These are phyloP conservation scores for Colinus virginianus DNA, from an alignment of 2,113 vertebrate genomes.

Conservation along the genomic window DNA sequence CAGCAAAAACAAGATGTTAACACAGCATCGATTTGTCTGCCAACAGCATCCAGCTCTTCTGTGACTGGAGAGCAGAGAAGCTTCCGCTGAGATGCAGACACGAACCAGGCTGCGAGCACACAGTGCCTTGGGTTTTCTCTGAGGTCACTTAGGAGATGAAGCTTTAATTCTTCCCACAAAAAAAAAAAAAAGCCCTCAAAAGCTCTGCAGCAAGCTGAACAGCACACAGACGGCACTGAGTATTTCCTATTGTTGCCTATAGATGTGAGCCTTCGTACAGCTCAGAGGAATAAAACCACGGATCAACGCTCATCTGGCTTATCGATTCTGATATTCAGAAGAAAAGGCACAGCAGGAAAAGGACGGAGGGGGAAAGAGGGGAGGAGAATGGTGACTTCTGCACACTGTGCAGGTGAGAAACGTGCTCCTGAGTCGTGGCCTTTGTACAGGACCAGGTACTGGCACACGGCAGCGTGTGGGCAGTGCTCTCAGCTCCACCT, in stretches of 20 bases:
- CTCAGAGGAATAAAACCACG: conserved; percentile 13
- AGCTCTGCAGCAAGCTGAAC: not conserved
- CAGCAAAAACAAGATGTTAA: conserved; percentile 26
- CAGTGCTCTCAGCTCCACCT: not conserved
- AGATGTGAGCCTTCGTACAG: not conserved
- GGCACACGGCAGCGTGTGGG: not conserved
- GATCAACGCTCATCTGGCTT: not conserved
- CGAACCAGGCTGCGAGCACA: not conserved
- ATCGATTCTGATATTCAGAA: not conserved
- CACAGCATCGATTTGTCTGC: not conserved
- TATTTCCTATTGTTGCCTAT: not conserved
- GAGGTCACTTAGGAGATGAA: not conserved
- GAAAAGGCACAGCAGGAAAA: not conserved
- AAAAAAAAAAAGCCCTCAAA: not conserved
- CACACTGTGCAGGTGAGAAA: not conserved
- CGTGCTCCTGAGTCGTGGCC: not conserved
- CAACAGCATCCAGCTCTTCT: not conserved
- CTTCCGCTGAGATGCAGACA: not conserved
- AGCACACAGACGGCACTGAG: not conserved
- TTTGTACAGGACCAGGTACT: not conserved
- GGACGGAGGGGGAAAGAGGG: not conserved
- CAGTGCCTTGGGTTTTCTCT: not conserved
- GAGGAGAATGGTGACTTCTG: not conserved
- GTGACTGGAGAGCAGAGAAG: not conserved
- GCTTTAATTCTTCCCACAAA: not conserved